A percentile compares a stretch with the other conserved stretches of the same genome.
Evolutionary conservation across 2,888 invertebrate genomes (phyloP).

Genomic region (Diploptera punctata): DNA sequence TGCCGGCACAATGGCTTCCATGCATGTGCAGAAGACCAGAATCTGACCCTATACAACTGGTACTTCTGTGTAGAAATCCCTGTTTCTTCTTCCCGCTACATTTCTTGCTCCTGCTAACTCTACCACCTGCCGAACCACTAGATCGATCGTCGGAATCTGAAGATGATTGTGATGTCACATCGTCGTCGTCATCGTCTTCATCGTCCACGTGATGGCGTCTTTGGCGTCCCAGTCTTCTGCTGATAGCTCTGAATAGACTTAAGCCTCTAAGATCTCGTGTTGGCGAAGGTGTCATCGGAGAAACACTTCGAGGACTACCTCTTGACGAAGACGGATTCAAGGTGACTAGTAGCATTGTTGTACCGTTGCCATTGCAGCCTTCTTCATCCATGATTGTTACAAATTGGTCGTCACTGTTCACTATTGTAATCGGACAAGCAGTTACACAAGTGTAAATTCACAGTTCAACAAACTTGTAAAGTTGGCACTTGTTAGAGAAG

Average conservation of each 20-base stretch:
- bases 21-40: background rate
- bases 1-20: background rate
- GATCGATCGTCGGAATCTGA: background rate
- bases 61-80: background rate
- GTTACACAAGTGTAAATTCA: no score
- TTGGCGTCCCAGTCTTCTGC: conserved; percentile 64
- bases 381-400: background rate
- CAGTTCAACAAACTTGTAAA: no score
- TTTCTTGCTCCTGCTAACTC: background rate
- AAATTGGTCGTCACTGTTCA: no score
- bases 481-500: no score
- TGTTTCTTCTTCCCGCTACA: background rate
- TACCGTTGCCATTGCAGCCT: no score
- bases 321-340: background rate
- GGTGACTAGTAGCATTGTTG: background rate
- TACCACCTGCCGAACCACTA: conserved; percentile 8
- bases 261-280: conserved; percentile 56
- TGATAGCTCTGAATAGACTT: conserved; percentile 70
- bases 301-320: background rate
- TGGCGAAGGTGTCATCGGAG: background rate
- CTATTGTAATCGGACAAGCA: no score
- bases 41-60: background rate
- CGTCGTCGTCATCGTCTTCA: background rate
- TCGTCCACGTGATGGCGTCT: conserved; percentile 47
- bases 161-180: conserved; percentile 1